Evolutionary conservation across 2,888 invertebrate species (phyloP).

Genomic region (Eugnorisma glareosa): DNA sequence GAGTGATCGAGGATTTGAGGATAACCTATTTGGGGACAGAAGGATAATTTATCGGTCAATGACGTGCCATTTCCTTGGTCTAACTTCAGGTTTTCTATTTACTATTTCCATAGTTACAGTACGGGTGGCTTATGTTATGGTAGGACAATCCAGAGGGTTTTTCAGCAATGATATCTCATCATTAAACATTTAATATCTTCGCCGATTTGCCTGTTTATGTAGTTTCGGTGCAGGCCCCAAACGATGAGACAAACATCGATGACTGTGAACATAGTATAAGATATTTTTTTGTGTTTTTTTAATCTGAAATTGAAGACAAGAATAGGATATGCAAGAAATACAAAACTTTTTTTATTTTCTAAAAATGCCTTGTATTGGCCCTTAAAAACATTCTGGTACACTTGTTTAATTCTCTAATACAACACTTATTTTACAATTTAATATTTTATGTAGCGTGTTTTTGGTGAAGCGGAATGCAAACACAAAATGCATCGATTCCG

Average conservation of each 20-base stretch:
- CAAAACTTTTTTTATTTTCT: too few species aligned
- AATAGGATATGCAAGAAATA: too few species aligned
- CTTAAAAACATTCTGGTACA: too few species aligned
- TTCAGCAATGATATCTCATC: background rate
- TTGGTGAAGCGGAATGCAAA: too few species aligned
- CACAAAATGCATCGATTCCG: too few species aligned
- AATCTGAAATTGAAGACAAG: background rate
- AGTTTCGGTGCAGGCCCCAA: background rate
- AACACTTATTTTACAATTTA: too few species aligned
- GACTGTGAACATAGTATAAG: too few species aligned
- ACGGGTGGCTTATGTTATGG: background rate
- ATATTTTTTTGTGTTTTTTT: background rate
- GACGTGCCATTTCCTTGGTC: background rate
- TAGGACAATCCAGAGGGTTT: background rate
- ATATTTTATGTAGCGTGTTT: too few species aligned
- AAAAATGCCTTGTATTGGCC: too few species aligned
- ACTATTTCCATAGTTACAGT: background rate
- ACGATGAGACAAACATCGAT: background rate
- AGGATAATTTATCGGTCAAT: conserved; percentile 10
- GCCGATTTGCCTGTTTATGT: background rate
- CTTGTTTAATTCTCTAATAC: too few species aligned
- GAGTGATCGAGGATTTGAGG: conserved; percentile 6
- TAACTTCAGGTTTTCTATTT: background rate
- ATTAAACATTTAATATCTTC: too few species aligned
- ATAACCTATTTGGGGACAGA: conserved; percentile 4